Evolutionary conservation across 2,888 invertebrate genomes (phyloP).

Genomic region (Tipula confusa): DNA sequence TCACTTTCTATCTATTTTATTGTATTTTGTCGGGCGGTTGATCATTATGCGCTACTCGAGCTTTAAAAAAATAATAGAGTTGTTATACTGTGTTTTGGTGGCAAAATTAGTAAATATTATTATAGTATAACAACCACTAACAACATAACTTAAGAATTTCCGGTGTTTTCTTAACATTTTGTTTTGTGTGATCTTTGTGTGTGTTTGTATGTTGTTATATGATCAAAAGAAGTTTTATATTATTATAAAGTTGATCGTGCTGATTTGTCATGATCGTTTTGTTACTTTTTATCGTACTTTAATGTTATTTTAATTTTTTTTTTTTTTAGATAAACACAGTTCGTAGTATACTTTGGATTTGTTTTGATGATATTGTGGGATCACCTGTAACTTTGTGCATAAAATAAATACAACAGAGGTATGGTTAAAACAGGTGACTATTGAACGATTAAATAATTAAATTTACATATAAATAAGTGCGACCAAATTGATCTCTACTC

Average conservation of each 20-base stretch:
- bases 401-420: neutral
- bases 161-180: constrained; percentile 28
- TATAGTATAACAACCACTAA: neutral
- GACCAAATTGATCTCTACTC: neutral
- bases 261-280: constrained; percentile 29
- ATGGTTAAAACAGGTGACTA: neutral
- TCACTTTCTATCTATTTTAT: neutral
- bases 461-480: neutral
- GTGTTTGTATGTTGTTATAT: neutral
- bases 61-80: neutral
- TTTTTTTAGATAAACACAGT: neutral
- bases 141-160: constrained; percentile 27
- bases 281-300: neutral
- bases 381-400: neutral
- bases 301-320: neutral
- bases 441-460: neutral
- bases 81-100: neutral
- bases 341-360: neutral
- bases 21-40: neutral
- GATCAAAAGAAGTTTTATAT: neutral
- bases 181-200: neutral
- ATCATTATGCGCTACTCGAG: neutral
- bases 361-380: neutral
- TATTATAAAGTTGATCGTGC: constrained; percentile 10
- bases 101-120: neutral